phyloP scores from a whole-genome alignment of 2,113 vertebrate genomes.

The Antigone vipio region DNA sequence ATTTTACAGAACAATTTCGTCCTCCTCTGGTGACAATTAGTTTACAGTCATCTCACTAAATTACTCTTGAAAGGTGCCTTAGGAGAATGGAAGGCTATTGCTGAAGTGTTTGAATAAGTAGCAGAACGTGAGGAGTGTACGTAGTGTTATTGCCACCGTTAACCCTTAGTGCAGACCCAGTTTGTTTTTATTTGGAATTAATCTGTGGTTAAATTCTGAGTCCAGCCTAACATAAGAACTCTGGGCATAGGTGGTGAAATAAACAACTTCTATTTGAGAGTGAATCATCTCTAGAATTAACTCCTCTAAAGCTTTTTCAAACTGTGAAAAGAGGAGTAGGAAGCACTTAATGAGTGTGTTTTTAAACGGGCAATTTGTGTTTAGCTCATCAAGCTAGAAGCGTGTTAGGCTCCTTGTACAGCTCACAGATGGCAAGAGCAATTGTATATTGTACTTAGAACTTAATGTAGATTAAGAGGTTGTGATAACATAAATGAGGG shows the following conservation, averaged over 20 bases:
- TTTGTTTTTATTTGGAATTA: not conserved
- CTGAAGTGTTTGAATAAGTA: not conserved
- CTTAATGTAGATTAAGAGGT: not conserved
- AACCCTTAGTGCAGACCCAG: not conserved
- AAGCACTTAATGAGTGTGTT: slow-evolving; percentile 51
- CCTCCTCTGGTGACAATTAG: not conserved
- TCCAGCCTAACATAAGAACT: not conserved
- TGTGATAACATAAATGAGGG: not conserved
- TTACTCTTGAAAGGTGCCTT: not conserved
- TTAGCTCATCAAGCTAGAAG: slow-evolving; percentile 5
- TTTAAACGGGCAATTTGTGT: slow-evolving; percentile 44
- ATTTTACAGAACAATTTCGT: not conserved
- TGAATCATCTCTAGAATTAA: slow-evolving; percentile 32
- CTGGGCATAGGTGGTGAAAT: not conserved
- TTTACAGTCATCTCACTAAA: not conserved
- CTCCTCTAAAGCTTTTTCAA: not conserved
- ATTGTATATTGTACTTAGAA: slow-evolving; percentile 1
- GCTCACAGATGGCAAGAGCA: slow-evolving; percentile 34
- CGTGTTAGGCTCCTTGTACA: not conserved
- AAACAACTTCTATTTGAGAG: slow-evolving; percentile 1
- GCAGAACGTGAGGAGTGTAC: not conserved
- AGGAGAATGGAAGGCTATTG: not conserved
- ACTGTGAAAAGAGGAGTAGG: slow-evolving; percentile 42
- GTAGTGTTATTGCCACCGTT: not conserved
- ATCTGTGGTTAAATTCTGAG: not conserved